Conservation (phyloP, 2,797 vertebrate genomes). For the Cynopterus sphinx region DNA sequence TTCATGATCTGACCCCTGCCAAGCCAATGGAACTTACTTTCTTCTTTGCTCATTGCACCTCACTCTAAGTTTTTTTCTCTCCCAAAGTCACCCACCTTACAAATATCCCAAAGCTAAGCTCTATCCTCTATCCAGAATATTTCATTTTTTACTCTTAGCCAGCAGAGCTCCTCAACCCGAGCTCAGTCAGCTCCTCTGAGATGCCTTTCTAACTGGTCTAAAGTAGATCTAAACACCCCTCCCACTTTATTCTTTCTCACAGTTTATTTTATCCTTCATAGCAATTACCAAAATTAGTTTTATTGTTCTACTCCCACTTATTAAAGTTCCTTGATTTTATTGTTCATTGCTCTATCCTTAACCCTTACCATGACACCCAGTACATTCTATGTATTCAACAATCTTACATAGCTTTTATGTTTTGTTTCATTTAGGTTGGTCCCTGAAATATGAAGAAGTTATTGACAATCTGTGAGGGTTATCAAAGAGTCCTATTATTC, state of each 20-base stretch:
- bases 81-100: not conserved
- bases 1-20: not conserved
- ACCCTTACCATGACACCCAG: not conserved
- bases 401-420: not conserved
- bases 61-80: not conserved
- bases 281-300: not conserved
- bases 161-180: not conserved
- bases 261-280: not conserved
- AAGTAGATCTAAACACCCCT: not conserved
- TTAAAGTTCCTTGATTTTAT: not conserved
- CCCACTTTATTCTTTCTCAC: not conserved
- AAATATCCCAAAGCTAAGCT: not conserved
- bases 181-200: not conserved
- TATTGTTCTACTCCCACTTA: not conserved
- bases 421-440: not conserved
- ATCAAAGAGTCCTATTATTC: not conserved
- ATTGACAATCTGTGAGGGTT: not conserved
- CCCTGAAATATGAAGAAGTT: slow-evolving; percentile 18
- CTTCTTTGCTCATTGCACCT: not conserved
- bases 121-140: not conserved
- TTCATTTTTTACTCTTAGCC: not conserved
- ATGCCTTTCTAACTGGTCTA: not conserved
- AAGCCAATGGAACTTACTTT: not conserved
- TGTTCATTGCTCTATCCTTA: not conserved
- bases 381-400: not conserved